Conservation (phyloP, 1,140 invertebrate species). For the Orchestia grillus region DNA sequence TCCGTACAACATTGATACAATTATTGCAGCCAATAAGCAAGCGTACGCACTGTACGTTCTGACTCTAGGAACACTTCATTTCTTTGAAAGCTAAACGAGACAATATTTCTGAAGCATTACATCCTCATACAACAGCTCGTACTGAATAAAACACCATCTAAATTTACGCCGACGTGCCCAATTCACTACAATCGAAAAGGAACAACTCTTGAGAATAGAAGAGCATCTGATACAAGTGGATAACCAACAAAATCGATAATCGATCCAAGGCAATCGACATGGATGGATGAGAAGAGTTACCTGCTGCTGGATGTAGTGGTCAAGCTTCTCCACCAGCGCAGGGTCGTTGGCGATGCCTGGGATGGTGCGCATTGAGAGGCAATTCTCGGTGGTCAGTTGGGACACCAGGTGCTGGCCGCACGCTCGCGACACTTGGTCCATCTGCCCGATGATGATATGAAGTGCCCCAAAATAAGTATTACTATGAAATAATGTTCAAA, state of each 20-base stretch:
- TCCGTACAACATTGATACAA: too few species aligned
- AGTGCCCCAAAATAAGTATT: too few species aligned
- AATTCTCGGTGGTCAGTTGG: slow-evolving; percentile 79
- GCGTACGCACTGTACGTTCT: too few species aligned
- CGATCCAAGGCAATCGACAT: slow-evolving; percentile 29
- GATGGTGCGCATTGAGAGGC: slow-evolving; percentile 79
- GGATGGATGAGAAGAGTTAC: slow-evolving; percentile 72
- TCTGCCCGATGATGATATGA: slow-evolving; percentile 69
- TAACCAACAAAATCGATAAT: too few species aligned
- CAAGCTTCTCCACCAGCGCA: slow-evolving; percentile 77
- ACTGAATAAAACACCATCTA: too few species aligned
- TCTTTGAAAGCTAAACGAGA: too few species aligned
- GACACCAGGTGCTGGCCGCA: slow-evolving; percentile 81
- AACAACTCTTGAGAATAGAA: not conserved
- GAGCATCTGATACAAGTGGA: not conserved
- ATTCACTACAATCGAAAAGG: not conserved
- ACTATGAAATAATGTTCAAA: too few species aligned
- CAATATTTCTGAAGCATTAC: too few species aligned
- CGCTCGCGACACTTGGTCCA: slow-evolving; percentile 79
- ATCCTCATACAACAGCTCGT: too few species aligned
- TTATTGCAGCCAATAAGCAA: too few species aligned
- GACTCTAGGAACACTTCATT: too few species aligned
- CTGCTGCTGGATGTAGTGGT: slow-evolving; percentile 81
- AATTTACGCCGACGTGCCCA: not conserved
- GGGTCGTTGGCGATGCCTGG: slow-evolving; percentile 78